phyloP scores from a whole-genome alignment of 2,797 vertebrate genomes.

The Ceyx erithaca region DNA sequence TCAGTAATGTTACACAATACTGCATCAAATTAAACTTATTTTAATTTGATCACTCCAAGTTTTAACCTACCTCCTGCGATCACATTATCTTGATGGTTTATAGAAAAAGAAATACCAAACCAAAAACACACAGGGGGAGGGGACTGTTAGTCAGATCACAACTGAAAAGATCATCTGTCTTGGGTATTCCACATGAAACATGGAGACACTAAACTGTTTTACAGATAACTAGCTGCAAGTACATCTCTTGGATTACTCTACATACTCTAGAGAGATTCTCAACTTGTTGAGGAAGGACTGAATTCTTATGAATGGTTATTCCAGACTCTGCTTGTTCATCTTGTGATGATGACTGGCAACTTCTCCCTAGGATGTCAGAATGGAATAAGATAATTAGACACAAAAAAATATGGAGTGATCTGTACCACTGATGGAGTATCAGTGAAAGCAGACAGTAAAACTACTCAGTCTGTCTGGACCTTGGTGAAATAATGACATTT shows the following conservation, averaged over 20 bases:
- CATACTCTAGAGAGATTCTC: conserved; percentile 49
- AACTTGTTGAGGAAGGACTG: neutral
- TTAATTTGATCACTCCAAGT: neutral
- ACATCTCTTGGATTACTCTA: neutral
- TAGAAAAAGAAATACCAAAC: neutral
- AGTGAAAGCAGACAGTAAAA: neutral
- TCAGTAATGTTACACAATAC: neutral
- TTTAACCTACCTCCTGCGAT: neutral
- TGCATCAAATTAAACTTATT: neutral
- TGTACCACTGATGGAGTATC: neutral
- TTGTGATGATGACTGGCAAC: neutral
- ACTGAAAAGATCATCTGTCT: neutral
- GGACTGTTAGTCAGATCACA: neutral
- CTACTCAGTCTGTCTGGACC: neutral
- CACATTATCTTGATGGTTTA: neutral
- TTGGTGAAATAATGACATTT: neutral
- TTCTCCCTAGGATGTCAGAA: conserved; percentile 56
- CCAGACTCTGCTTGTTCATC: conserved; percentile 20
- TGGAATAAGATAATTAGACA: neutral
- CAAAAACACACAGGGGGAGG: neutral
- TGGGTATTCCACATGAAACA: neutral
- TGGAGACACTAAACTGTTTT: neutral
- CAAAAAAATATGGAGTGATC: neutral
- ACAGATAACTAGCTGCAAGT: neutral
- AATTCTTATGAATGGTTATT: neutral